Percentiles rank a stretch among this genome's conserved stretches.
These are phyloP conservation scores for Chymomyza amoena DNA, from an alignment of 2,888 invertebrate species.

Conservation along the genomic window DNA sequence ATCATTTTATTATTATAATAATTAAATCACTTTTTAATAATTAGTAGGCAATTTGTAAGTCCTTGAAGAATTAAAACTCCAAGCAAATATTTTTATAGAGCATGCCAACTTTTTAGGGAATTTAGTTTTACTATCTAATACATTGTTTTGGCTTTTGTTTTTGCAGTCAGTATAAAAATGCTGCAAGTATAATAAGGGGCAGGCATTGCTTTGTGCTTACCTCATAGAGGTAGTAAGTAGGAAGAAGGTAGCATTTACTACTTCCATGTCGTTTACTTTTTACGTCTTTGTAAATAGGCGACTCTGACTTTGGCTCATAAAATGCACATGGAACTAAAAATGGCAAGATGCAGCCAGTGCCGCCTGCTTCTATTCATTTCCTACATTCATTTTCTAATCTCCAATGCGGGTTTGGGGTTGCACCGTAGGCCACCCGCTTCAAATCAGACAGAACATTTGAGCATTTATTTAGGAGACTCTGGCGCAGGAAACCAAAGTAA, in stretches of 20 bases:
- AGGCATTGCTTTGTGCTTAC: neutral
- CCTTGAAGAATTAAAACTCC: too few species aligned
- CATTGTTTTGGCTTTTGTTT: too few species aligned
- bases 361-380: conserved; percentile 56
- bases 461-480: conserved; percentile 49
- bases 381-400: conserved; percentile 39
- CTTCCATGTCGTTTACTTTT: conserved; percentile 12
- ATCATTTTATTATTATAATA: too few species aligned
- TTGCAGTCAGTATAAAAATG: too few species aligned
- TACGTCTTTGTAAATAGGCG: conserved; percentile 6
- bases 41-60: too few species aligned
- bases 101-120: too few species aligned
- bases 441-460: conserved; percentile 4
- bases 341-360: conserved; percentile 4
- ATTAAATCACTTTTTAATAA: too few species aligned
- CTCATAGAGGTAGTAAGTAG: neutral
- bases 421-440: neutral
- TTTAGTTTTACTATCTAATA: too few species aligned
- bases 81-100: too few species aligned
- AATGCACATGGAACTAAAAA: conserved; percentile 29
- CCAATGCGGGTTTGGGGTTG: conserved; percentile 49
- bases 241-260: neutral
- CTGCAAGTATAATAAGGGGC: too few species aligned
- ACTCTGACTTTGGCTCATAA: conserved; percentile 28
- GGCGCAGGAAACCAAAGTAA: conserved; percentile 53